Conservation (phyloP, 2,113 vertebrate genomes). For the Microcebus tavaratra region DNA sequence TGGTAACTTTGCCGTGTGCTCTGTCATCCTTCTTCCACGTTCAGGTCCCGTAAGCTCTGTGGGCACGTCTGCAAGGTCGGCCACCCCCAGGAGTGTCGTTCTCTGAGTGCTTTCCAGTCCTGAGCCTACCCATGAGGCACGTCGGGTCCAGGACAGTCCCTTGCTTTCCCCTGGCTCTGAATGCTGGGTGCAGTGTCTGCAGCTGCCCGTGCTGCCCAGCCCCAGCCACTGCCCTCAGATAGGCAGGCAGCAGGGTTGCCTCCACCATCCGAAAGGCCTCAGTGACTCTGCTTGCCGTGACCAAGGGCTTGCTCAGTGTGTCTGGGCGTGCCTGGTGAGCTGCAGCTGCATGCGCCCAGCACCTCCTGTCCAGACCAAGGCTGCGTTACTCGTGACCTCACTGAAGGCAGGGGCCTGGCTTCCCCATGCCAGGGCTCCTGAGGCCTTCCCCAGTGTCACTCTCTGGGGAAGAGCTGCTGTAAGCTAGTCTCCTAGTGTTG, state of each 20-base stretch:
- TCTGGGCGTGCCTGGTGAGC: background rate
- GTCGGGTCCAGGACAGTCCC: background rate
- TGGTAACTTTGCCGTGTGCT: fast-evolving
- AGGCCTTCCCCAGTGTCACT: too few relatives aligned
- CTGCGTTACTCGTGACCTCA: background rate
- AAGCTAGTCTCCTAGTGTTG: fast-evolving
- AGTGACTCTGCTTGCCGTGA: background rate
- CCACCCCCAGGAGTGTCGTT: fast-evolving
- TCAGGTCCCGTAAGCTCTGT: fast-evolving
- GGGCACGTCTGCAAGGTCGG: fast-evolving
- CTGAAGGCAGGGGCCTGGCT: background rate
- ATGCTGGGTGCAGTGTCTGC: fast-evolving
- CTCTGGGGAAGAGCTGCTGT: background rate
- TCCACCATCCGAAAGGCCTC: background rate
- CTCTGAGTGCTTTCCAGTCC: background rate
- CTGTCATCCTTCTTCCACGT: fast-evolving
- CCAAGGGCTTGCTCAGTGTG: fast-evolving
- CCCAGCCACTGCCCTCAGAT: fast-evolving
- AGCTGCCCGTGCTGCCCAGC: background rate
- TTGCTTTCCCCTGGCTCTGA: background rate
- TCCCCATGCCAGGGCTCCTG: background rate
- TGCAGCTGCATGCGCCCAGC: background rate
- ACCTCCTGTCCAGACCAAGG: background rate
- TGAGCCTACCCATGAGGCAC: too few relatives aligned
- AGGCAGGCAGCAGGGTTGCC: background rate